A percentile compares a stretch with the other conserved stretches of the same genome.
Conservation (phyloP, 2,888 invertebrate genomes). For the Priocnemis perturbator region DNA sequence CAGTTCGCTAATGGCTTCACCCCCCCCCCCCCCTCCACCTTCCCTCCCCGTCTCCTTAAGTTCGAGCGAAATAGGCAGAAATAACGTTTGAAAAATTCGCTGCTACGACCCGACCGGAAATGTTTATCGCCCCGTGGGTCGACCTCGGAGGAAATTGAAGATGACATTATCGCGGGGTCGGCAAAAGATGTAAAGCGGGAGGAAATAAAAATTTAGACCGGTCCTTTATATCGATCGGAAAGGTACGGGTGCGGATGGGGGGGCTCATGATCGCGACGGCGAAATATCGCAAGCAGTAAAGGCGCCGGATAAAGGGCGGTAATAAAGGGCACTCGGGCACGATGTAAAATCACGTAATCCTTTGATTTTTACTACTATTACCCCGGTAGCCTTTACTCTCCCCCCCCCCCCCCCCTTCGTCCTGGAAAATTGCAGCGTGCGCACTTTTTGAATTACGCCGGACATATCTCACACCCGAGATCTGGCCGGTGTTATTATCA, state of each 20-base stretch:
- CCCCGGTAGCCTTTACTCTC: conserved; percentile 9
- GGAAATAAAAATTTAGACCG: no score
- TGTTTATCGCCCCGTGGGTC: conserved; percentile 20
- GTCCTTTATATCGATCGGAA: no score
- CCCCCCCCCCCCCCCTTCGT: neutral
- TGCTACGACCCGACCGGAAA: conserved; percentile 1
- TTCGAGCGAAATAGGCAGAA: neutral
- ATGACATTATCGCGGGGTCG: no score
- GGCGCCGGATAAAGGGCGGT: neutral
- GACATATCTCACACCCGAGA: conserved; percentile 40
- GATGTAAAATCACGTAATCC: conserved; percentile 28
- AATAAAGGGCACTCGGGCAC: conserved; percentile 7
- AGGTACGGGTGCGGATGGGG: neutral
- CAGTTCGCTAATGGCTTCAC: conserved; percentile 12
- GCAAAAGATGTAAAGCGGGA: neutral
- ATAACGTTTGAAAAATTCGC: conserved; percentile 14
- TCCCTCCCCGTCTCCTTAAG: neutral
- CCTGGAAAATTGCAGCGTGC: conserved; percentile 25
- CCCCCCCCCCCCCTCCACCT: neutral
- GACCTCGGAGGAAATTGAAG: neutral
- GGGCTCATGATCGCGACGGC: neutral
- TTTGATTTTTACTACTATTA: conserved; percentile 37
- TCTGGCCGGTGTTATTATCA: conserved; percentile 38
- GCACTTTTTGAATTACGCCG: conserved; percentile 49
- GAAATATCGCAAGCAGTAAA: conserved; percentile 17